Evolutionary conservation across 2,797 vertebrate genomes (phyloP).

Genomic region (Anguilla marmorata): DNA sequence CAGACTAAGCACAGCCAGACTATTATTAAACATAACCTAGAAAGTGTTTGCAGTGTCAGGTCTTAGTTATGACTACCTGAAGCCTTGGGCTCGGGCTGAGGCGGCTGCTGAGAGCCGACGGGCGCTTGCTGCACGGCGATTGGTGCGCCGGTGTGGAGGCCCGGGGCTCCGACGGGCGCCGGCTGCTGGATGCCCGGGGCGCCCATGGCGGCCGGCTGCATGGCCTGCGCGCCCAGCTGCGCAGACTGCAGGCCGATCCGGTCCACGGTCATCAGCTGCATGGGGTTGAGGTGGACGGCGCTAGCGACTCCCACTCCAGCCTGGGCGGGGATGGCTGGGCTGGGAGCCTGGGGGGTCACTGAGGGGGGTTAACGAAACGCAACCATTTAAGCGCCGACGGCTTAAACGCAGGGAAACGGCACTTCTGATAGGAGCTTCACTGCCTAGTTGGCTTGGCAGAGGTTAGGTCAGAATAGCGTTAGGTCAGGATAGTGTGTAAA

Average conservation of each 20-base stretch:
- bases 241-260: conserved; percentile 82
- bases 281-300: conserved; percentile 93
- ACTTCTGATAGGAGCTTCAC: background rate
- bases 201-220: conserved; percentile 84
- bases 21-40: conserved; percentile 69
- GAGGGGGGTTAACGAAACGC: conserved; percentile 14
- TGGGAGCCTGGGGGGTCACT: conserved; percentile 95
- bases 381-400: too few species aligned
- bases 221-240: conserved; percentile 88
- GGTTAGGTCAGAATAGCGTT: too few species aligned
- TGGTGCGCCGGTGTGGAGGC: conserved; percentile 82
- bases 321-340: conserved; percentile 86
- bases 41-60: conserved; percentile 68
- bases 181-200: conserved; percentile 90
- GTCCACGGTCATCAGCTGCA: conserved; percentile 97
- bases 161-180: conserved; percentile 83
- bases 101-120: conserved; percentile 74
- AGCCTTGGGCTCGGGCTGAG: conserved; percentile 82
- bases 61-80: conserved; percentile 81
- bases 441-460: too few species aligned
- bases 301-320: conserved; percentile 90
- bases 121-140: conserved; percentile 68
- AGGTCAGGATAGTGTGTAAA: too few species aligned
- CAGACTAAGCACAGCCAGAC: background rate
- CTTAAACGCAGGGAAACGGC: background rate